phyloP scores from a whole-genome alignment of 2,113 vertebrate species.

The Paradoxurus hermaphroditus region DNA sequence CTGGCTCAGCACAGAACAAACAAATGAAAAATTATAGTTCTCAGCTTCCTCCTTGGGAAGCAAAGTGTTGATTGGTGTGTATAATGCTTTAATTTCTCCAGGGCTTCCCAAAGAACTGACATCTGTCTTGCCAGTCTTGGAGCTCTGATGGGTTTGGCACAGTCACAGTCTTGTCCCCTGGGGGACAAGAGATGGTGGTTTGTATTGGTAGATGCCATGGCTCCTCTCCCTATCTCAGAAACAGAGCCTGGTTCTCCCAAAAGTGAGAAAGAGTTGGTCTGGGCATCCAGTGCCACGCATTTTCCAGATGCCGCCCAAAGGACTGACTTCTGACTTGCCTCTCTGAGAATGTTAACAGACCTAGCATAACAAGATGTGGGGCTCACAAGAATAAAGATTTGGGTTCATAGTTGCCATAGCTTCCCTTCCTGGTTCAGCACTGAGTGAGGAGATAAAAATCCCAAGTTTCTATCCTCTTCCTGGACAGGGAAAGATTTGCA shows the following conservation, averaged over 20 bases:
- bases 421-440: not conserved
- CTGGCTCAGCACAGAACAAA: not conserved
- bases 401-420: no score
- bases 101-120: not conserved
- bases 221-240: not conserved
- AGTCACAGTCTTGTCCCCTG: not conserved
- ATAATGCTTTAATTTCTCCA: not conserved
- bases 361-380: not conserved
- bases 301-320: not conserved
- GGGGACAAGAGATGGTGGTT: not conserved
- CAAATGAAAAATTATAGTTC: not conserved
- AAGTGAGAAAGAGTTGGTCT: not conserved
- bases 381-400: not conserved
- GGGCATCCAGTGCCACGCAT: not conserved
- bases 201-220: not conserved
- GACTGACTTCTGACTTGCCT: not conserved
- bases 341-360: not conserved
- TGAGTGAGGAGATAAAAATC: not conserved
- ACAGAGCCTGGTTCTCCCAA: not conserved
- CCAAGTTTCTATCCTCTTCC: not conserved
- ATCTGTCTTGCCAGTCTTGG: not conserved
- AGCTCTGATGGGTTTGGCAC: not conserved
- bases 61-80: not conserved
- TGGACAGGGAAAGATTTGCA: not conserved
- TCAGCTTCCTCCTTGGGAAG: not conserved